These are phyloP conservation scores for Anguilla japonica DNA, from an alignment of 2,113 vertebrate genomes.

Conservation along the genomic window DNA sequence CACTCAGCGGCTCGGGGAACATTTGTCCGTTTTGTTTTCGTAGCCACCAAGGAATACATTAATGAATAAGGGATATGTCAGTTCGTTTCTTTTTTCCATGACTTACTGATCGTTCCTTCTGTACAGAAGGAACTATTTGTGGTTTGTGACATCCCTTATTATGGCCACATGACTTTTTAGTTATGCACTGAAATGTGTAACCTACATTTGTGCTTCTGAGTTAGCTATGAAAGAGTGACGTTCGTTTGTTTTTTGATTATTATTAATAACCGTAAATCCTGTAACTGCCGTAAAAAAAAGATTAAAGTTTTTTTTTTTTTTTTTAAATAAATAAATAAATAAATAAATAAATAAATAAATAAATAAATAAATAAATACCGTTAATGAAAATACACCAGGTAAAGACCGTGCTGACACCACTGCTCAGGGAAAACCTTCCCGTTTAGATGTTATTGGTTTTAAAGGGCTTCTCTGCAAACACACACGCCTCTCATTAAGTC, in stretches of 20 bases:
- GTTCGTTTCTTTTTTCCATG: not conserved
- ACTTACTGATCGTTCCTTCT: not conserved
- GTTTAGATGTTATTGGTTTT: not conserved
- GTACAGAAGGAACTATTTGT: not conserved
- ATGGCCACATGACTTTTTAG: conserved; percentile 10
- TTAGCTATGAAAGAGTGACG: not conserved
- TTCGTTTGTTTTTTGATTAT: not conserved
- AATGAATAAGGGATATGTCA: not conserved
- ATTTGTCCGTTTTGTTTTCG: not conserved
- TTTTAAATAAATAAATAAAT: too few relatives aligned
- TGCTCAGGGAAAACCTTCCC: not conserved
- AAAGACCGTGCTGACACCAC: not conserved
- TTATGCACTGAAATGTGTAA: not conserved
- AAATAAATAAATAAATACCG: not conserved
- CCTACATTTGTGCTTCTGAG: not conserved
- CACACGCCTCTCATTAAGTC: not conserved
- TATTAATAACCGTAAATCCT: not conserved
- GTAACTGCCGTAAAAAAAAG: not conserved
- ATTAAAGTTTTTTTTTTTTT: too few relatives aligned
- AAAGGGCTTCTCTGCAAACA: not conserved
- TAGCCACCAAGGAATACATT: not conserved
- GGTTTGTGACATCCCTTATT: conserved; percentile 2
- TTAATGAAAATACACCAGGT: not conserved
- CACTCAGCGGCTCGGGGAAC: not conserved
- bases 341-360: too few relatives aligned